A percentile compares a stretch with the other conserved stretches of the same genome.
phyloP scores from a whole-genome alignment of 2,113 vertebrate genomes.

The Myotis brandtii region DNA sequence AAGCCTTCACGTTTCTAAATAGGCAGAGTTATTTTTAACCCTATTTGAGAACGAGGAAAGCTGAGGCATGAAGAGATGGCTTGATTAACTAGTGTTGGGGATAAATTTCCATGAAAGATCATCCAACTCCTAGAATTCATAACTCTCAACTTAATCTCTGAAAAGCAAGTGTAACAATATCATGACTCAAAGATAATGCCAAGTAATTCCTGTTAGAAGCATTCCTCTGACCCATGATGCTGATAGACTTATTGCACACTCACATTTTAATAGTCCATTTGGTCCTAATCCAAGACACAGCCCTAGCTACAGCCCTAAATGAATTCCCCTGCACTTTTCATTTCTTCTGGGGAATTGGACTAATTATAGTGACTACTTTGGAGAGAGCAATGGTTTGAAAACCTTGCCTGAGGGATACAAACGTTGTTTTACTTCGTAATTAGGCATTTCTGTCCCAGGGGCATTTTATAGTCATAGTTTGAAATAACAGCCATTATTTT shows the following conservation, averaged over 20 bases:
- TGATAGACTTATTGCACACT: conserved; percentile 71
- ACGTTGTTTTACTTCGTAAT: conserved; percentile 85
- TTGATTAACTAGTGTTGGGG: not conserved
- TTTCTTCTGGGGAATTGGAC: conserved; percentile 80
- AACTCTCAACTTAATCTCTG: not conserved
- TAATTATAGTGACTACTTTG: conserved; percentile 82
- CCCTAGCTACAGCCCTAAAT: conserved; percentile 74
- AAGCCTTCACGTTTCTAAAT: not conserved
- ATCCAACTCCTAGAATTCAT: not conserved
- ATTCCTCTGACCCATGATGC: conserved; percentile 73
- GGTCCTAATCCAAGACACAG: conserved; percentile 80
- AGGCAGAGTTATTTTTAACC: not conserved
- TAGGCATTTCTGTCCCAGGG: conserved; percentile 80
- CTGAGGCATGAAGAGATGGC: not conserved
- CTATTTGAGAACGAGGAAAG: not conserved
- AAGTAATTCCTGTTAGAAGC: conserved; percentile 75
- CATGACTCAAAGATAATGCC: conserved; percentile 38
- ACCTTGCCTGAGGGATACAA: conserved; percentile 79
- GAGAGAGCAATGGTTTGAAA: conserved; percentile 84
- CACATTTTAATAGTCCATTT: conserved; percentile 79
- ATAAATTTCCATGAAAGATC: not conserved
- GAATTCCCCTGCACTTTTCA: conserved; percentile 78
- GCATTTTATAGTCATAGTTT: conserved; percentile 81
- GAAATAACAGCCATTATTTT: conserved; percentile 80
- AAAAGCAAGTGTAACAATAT: conserved; percentile 10